phyloP scores from a whole-genome alignment of 2,888 invertebrate genomes.

The Eristalis intricaria region DNA sequence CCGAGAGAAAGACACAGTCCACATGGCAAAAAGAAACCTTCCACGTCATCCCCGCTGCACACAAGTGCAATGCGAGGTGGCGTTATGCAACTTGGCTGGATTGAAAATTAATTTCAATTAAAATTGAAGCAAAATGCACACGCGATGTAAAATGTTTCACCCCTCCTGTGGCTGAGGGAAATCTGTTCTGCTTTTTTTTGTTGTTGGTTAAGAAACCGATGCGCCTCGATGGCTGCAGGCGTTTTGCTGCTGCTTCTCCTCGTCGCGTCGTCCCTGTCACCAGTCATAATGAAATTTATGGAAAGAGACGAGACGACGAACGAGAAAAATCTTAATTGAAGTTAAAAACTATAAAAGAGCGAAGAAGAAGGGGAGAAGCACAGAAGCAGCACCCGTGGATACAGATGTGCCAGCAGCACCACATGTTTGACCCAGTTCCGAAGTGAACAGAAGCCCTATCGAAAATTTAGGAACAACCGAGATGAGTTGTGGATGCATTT shows the following conservation, averaged over 20 bases:
- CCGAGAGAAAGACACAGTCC: conserved; percentile 18
- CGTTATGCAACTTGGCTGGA: conserved; percentile 66
- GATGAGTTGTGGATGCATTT: conserved; percentile 35
- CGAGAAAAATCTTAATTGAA: conserved; percentile 54
- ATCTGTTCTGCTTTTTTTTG: too few species aligned
- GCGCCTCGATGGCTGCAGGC: conserved; percentile 56
- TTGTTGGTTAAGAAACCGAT: conserved; percentile 54
- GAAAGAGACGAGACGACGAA: conserved; percentile 39
- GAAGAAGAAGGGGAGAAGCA: conserved; percentile 13
- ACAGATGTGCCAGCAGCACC: conserved; percentile 55
- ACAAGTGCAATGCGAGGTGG: conserved; percentile 28
- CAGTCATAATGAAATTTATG: conserved; percentile 68
- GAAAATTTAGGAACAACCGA: conserved; percentile 42
- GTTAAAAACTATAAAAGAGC: conserved; percentile 55
- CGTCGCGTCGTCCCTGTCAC: conserved; percentile 22
- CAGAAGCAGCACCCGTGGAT: conserved; percentile 49
- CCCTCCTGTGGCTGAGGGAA: neutral
- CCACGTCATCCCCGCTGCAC: conserved; percentile 2
- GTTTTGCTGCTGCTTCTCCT: neutral
- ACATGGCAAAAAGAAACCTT: conserved; percentile 43
- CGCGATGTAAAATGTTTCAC: conserved; percentile 46
- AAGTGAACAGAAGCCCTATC: conserved; percentile 44
- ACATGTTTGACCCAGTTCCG: conserved; percentile 67
- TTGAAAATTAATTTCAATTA: conserved; percentile 71
- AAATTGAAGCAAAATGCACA: conserved; percentile 59